Evolutionary conservation across 2,113 vertebrate genomes (phyloP).

Genomic region (Argyrosomus japonicus): DNA sequence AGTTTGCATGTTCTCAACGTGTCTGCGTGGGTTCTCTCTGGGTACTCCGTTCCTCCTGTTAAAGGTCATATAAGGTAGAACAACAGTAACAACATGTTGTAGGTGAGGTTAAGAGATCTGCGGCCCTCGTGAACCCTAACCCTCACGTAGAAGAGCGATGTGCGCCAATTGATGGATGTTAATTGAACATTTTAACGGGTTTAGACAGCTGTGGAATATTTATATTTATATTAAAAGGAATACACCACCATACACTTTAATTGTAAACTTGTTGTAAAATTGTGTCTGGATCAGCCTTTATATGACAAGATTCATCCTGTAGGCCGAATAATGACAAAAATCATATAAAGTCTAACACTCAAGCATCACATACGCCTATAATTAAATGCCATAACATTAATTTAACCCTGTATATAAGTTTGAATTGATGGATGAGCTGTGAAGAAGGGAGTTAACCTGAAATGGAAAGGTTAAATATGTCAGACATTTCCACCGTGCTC

Average conservation of each 20-base stretch:
- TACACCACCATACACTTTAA: background rate
- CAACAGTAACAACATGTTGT: background rate
- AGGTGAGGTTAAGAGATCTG: background rate
- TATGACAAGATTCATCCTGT: background rate
- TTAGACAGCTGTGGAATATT: background rate
- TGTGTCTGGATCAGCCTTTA: background rate
- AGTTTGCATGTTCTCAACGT: no score
- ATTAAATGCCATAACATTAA: background rate
- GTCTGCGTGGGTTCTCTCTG: no score
- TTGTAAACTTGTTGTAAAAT: background rate
- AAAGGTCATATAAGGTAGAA: background rate
- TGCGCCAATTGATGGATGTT: constrained; percentile 7
- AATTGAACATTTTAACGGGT: background rate
- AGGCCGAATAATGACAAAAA: background rate
- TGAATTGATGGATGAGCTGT: background rate
- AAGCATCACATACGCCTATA: background rate
- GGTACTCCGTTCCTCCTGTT: background rate
- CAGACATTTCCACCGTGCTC: no score
- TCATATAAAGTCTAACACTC: background rate
- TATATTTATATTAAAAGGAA: no score
- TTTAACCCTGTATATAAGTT: background rate
- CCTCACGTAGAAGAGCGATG: background rate
- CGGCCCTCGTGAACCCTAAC: background rate
- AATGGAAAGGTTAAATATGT: background rate
- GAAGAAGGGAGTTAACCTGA: background rate